Conservation (phyloP, 2,888 invertebrate species). For the Dioctria linearis region DNA sequence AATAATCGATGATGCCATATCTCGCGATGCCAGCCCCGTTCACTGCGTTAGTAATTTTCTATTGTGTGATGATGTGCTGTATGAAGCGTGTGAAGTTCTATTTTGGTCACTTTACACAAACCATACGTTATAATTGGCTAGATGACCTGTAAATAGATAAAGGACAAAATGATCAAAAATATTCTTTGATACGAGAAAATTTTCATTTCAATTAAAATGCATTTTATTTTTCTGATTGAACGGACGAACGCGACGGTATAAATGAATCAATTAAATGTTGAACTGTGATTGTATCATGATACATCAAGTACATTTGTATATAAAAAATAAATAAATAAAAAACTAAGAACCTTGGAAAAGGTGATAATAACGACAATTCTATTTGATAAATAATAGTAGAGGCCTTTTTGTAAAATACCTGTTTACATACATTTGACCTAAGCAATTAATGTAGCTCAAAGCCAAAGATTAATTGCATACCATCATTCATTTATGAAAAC, state of each 20-base stretch:
- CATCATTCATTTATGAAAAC: too few species aligned
- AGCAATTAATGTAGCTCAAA: too few species aligned
- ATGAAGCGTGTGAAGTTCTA: not conserved
- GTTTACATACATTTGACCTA: too few species aligned
- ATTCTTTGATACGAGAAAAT: not conserved
- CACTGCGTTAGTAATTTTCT: slow-evolving; percentile 4
- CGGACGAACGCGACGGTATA: not conserved
- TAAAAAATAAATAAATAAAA: too few species aligned
- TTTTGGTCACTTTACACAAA: slow-evolving; percentile 33
- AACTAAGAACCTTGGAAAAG: too few species aligned
- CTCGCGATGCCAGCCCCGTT: slow-evolving; percentile 43
- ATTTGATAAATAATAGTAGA: too few species aligned
- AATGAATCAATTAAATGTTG: not conserved
- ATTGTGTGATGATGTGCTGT: not conserved
- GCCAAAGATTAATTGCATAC: too few species aligned
- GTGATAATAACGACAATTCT: too few species aligned
- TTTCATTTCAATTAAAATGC: slow-evolving; percentile 25
- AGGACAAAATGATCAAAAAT: slow-evolving; percentile 47
- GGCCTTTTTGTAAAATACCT: too few species aligned
- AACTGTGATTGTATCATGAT: too few species aligned
- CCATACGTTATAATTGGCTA: slow-evolving; percentile 33
- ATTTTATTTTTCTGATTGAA: not conserved
- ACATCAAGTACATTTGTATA: too few species aligned
- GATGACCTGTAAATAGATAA: slow-evolving; percentile 40
- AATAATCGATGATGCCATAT: slow-evolving; percentile 57